A percentile compares a stretch with the other conserved stretches of the same genome.
These are phyloP conservation scores for Pandion haliaetus DNA, from an alignment of 2,113 vertebrate species.

Conservation along the genomic window DNA sequence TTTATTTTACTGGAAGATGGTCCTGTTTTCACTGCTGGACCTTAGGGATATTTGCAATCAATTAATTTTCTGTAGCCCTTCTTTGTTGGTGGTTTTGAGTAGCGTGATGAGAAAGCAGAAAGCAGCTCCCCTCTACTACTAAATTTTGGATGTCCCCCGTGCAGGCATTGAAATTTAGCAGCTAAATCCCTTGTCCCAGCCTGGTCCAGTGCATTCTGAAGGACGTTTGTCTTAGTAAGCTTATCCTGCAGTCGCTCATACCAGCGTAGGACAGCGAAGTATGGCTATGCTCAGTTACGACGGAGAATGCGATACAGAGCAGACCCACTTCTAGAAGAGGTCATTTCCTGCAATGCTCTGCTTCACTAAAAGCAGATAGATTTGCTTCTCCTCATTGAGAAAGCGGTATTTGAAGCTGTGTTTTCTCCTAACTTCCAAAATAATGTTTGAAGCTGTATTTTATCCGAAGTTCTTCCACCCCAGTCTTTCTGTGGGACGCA, in stretches of 20 bases:
- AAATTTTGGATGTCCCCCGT: slow-evolving; percentile 76
- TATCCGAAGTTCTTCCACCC: neutral
- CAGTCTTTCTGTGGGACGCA: neutral
- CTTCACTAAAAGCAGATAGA: neutral
- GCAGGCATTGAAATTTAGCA: slow-evolving; percentile 72
- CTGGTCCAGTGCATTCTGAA: slow-evolving; percentile 71
- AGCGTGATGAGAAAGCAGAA: slow-evolving; percentile 77
- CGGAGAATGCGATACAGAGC: neutral
- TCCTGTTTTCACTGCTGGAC: neutral
- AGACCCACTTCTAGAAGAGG: neutral
- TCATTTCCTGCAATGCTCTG: neutral
- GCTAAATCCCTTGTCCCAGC: slow-evolving; percentile 71
- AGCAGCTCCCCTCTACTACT: slow-evolving; percentile 75
- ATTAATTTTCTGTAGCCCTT: slow-evolving; percentile 73
- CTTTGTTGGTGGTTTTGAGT: slow-evolving; percentile 75
- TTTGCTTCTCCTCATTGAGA: neutral
- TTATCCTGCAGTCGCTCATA: slow-evolving; percentile 68
- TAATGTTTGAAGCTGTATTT: neutral
- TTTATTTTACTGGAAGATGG: neutral
- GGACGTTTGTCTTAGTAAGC: slow-evolving; percentile 73
- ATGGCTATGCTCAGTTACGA: rapidly evolving
- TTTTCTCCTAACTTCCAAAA: neutral
- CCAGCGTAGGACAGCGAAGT: neutral
- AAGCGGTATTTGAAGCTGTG: neutral
- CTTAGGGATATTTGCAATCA: slow-evolving; percentile 49